These are phyloP conservation scores for Loxodonta africana DNA, from an alignment of 2,113 vertebrate species.

Conservation along the genomic window DNA sequence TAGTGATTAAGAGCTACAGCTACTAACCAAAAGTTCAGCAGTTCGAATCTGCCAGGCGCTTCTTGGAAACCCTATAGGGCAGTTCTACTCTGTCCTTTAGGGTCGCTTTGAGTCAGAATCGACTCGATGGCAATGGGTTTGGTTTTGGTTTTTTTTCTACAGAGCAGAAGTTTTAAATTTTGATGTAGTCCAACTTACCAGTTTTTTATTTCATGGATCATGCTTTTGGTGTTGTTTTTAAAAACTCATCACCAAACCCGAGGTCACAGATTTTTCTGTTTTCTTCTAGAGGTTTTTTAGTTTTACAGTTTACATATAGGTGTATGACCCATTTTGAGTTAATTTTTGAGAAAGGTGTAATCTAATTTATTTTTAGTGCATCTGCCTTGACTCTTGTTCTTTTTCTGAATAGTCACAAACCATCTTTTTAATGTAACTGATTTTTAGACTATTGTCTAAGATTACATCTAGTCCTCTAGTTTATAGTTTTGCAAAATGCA, in stretches of 20 bases:
- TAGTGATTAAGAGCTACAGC: no score
- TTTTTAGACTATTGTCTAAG: conserved; percentile 14
- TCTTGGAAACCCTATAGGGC: no score
- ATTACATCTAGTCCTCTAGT: background rate
- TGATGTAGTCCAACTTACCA: background rate
- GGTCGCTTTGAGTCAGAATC: no score
- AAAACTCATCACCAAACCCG: conserved; percentile 35
- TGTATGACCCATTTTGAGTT: conserved; percentile 43
- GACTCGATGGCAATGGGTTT: no score
- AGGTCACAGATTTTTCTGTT: background rate
- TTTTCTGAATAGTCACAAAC: conserved; percentile 13
- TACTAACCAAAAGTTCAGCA: no score
- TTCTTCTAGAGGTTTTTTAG: background rate
- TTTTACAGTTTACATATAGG: conserved; percentile 30
- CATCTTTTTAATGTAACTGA: conserved; percentile 46
- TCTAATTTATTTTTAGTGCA: conserved; percentile 26
- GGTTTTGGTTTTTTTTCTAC: no score
- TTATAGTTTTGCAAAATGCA: conserved; percentile 11
- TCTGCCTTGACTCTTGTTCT: conserved; percentile 2
- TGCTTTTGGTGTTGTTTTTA: conserved; percentile 56
- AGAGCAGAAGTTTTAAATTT: background rate
- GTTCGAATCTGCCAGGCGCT: no score
- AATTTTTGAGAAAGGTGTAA: conserved; percentile 32
- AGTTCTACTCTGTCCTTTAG: no score
- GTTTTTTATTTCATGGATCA: background rate